Percentiles rank a stretch among this genome's conserved stretches.
phyloP scores from a whole-genome alignment of 2,888 invertebrate species.

The Lasioglossum calceatum region DNA sequence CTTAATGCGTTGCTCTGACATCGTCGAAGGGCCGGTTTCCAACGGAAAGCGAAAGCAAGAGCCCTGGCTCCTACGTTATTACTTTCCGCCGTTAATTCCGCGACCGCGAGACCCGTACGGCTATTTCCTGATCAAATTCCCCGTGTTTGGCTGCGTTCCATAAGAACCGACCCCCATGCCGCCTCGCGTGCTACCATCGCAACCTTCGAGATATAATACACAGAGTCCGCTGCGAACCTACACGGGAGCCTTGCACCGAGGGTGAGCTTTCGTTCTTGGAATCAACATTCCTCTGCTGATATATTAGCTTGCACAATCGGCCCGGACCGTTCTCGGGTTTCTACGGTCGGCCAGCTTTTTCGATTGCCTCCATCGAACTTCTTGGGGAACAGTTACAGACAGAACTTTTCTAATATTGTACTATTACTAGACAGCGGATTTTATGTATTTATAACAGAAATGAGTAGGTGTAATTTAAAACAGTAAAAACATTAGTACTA shows the following conservation, averaged over 20 bases:
- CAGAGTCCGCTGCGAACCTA: not conserved
- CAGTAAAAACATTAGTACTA: too few relatives aligned
- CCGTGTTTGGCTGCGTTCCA: conserved; percentile 15
- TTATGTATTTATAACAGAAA: too few relatives aligned
- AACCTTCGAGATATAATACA: not conserved
- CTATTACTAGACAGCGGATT: too few relatives aligned
- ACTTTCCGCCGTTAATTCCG: not conserved
- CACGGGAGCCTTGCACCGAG: not conserved
- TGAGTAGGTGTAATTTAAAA: too few relatives aligned
- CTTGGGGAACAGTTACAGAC: not conserved
- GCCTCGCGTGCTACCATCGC: not conserved
- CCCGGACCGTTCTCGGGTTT: not conserved
- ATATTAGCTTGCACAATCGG: not conserved
- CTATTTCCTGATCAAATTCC: conserved; percentile 13
- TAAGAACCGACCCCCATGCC: conserved; percentile 1
- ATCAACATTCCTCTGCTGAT: not conserved
- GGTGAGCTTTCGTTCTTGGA: conserved; percentile 1
- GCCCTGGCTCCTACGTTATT: not conserved
- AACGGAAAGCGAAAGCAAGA: conserved; percentile 3
- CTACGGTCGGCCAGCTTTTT: not conserved
- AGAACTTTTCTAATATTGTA: too few relatives aligned
- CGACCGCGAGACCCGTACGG: not conserved
- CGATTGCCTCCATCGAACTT: not conserved
- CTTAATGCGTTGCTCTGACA: conserved; percentile 40
- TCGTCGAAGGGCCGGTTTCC: conserved; percentile 30